A percentile compares a stretch with the other conserved stretches of the same genome.
phyloP scores from a whole-genome alignment of 2,888 invertebrate species.

The Aphodius granarius region DNA sequence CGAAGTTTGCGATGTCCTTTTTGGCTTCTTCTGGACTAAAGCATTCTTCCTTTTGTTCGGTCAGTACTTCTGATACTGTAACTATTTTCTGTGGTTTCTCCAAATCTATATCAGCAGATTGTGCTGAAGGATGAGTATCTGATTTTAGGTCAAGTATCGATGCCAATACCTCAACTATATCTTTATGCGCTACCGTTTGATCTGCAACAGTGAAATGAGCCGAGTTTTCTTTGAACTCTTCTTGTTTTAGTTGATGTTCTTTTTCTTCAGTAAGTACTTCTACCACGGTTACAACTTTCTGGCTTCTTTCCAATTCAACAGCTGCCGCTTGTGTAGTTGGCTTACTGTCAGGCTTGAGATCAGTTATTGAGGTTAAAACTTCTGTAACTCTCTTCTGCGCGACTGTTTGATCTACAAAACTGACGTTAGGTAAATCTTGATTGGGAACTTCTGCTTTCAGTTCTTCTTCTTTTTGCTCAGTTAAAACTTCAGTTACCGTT shows the following conservation, averaged over 20 bases:
- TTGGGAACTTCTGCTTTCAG: conserved; percentile 41
- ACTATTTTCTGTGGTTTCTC: conserved; percentile 34
- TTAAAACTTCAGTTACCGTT: conserved; percentile 41
- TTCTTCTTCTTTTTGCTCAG: conserved; percentile 46
- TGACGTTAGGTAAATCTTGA: conserved; percentile 39
- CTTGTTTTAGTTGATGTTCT: conserved; percentile 44
- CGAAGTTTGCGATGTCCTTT: conserved; percentile 39
- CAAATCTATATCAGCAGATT: conserved; percentile 14
- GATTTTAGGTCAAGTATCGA: conserved; percentile 25
- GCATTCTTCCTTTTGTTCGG: conserved; percentile 46
- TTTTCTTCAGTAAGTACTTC: conserved; percentile 45
- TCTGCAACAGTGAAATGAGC: conserved; percentile 37
- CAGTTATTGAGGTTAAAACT: conserved; percentile 26
- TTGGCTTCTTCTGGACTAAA: conserved; percentile 41
- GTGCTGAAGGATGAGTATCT: conserved; percentile 20
- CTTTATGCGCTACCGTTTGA: conserved; percentile 32
- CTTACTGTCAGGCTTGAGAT: conserved; percentile 19
- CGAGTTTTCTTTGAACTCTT: conserved; percentile 39
- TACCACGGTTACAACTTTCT: conserved; percentile 38
- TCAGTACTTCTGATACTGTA: conserved; percentile 41
- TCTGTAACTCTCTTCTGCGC: conserved; percentile 33
- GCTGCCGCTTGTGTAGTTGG: conserved; percentile 31
- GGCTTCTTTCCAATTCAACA: conserved; percentile 28
- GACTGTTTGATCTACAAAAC: conserved; percentile 33
- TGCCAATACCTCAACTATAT: conserved; percentile 27